phyloP scores from a whole-genome alignment of 2,797 vertebrate species.

The Sebastes minor region DNA sequence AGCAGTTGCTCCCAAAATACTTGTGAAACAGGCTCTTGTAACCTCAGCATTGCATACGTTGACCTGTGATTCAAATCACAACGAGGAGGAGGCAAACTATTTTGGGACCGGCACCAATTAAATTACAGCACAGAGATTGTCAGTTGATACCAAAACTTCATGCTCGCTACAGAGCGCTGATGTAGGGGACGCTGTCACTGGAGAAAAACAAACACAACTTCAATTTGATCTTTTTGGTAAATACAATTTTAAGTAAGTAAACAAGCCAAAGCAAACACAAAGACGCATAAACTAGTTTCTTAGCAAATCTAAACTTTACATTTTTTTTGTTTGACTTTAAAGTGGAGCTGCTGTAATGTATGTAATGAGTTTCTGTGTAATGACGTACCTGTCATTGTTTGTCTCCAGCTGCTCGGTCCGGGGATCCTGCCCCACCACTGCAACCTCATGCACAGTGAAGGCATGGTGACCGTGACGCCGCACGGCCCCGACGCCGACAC shows the following conservation, averaged over 20 bases:
- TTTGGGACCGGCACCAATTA: neutral
- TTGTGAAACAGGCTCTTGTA: neutral
- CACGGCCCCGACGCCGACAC: conserved; percentile 92
- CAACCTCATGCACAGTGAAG: conserved; percentile 95
- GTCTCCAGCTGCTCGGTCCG: conserved; percentile 89
- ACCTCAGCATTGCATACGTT: too few relatives aligned
- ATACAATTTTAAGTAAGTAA: neutral
- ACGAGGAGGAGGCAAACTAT: neutral
- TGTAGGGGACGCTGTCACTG: too few relatives aligned
- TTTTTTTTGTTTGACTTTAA: neutral
- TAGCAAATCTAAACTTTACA: neutral
- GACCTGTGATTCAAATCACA: neutral
- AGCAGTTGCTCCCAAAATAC: neutral
- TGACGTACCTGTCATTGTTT: neutral
- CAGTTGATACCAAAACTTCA: neutral
- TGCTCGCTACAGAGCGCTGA: rapidly evolving
- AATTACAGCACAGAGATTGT: neutral
- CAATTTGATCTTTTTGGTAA: neutral
- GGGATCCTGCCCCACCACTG: conserved; percentile 97
- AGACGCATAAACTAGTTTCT: neutral
- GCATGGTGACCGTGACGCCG: conserved; percentile 94
- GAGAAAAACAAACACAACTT: neutral
- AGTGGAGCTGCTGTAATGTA: neutral
- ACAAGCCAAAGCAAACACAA: neutral
- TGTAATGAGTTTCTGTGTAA: too few relatives aligned